Conservation (phyloP, 2,888 invertebrate genomes). For the Leptogaster cylindrica region DNA sequence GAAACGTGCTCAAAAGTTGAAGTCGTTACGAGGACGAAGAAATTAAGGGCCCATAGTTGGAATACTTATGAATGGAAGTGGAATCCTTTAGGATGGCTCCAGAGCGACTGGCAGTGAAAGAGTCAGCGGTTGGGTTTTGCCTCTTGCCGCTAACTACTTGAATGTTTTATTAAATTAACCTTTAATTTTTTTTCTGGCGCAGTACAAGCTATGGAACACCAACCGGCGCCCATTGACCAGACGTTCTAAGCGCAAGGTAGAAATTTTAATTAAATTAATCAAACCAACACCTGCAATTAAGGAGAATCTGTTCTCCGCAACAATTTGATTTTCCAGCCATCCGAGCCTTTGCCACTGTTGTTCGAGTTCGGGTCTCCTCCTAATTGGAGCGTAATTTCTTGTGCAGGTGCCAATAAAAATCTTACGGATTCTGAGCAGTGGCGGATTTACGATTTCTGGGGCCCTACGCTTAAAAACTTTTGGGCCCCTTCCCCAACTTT, state of each 20-base stretch:
- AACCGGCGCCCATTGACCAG: slow-evolving; percentile 1
- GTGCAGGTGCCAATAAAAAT: too few relatives aligned
- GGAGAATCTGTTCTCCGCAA: too few relatives aligned
- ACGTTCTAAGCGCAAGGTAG: slow-evolving; percentile 1
- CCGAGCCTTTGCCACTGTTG: too few relatives aligned
- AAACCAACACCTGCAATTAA: slow-evolving; percentile 33
- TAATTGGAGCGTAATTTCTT: too few relatives aligned
- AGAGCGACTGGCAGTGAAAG: background rate
- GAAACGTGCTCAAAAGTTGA: slow-evolving; percentile 13
- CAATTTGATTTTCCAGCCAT: too few relatives aligned
- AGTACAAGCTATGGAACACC: background rate
- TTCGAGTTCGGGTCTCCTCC: too few relatives aligned
- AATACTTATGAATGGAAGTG: slow-evolving; percentile 7
- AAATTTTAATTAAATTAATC: slow-evolving; percentile 34
- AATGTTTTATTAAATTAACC: slow-evolving; percentile 31
- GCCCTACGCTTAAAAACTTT: too few relatives aligned
- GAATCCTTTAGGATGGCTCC: background rate
- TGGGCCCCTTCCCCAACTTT: too few relatives aligned
- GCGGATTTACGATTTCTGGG: too few relatives aligned
- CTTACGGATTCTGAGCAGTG: too few relatives aligned
- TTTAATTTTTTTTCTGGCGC: slow-evolving; percentile 16
- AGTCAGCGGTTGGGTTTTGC: background rate
- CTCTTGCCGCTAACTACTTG: slow-evolving; percentile 14
- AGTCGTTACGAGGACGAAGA: background rate
- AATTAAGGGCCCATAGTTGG: slow-evolving; percentile 8